phyloP scores from a whole-genome alignment of 2,797 vertebrate species.

The Danio jaintianensis region DNA sequence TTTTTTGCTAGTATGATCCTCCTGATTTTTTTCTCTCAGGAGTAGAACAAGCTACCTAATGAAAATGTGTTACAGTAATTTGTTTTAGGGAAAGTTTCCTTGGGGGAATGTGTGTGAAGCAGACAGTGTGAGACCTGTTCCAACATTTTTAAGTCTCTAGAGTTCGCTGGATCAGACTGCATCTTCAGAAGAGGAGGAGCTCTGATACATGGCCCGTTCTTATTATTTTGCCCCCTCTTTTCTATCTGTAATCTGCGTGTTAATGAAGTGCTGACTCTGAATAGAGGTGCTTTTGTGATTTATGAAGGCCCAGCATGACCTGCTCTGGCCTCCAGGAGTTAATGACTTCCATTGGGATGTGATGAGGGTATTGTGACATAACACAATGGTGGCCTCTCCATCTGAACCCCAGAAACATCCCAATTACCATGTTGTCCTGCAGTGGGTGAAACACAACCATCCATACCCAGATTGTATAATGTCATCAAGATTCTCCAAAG shows the following conservation, averaged over 20 bases:
- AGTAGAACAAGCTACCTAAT: constrained; percentile 38
- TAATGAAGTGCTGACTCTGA: constrained; percentile 44
- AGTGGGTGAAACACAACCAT: neutral
- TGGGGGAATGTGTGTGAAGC: constrained; percentile 12
- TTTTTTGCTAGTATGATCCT: neutral
- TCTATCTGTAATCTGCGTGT: neutral
- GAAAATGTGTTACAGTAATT: constrained; percentile 41
- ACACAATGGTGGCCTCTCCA: constrained; percentile 9
- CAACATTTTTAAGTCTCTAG: constrained; percentile 19
- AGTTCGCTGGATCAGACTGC: neutral
- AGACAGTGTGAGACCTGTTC: constrained; percentile 22
- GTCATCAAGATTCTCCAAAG: neutral
- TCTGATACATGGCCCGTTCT: neutral
- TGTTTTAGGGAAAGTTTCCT: constrained; percentile 48
- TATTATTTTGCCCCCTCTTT: neutral
- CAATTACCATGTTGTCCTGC: constrained; percentile 24
- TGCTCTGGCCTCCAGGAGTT: constrained; percentile 57
- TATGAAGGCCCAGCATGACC: constrained; percentile 52
- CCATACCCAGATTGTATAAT: neutral
- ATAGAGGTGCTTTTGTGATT: constrained; percentile 54
- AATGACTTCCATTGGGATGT: constrained; percentile 61
- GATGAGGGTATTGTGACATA: constrained; percentile 8
- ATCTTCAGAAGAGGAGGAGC: neutral
- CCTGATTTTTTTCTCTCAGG: neutral
- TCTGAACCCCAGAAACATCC: constrained; percentile 20